Percentiles rank a stretch among this genome's conserved stretches.
Conservation (phyloP, 2,113 vertebrate genomes). For the Microtus oregoni region DNA sequence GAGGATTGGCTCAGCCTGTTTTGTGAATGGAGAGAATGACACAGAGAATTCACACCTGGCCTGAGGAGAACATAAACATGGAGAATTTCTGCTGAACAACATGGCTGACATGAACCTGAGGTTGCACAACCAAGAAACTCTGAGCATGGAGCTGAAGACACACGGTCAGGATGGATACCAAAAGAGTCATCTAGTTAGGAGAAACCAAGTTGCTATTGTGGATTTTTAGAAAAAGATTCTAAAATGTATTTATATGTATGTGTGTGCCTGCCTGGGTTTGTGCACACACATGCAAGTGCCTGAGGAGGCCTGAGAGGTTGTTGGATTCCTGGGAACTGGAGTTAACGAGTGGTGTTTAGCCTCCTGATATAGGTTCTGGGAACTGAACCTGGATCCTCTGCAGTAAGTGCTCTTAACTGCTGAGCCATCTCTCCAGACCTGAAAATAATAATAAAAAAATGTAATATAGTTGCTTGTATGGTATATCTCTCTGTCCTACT, state of each 20-base stretch:
- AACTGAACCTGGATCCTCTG: too few species aligned
- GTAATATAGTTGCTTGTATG: background rate
- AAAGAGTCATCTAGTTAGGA: background rate
- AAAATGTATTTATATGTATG: background rate
- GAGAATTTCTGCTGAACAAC: background rate
- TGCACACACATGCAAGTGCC: background rate
- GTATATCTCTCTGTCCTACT: background rate
- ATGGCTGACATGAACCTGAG: background rate
- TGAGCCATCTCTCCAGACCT: background rate
- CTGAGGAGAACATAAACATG: background rate
- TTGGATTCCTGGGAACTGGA: background rate
- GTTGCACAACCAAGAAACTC: background rate
- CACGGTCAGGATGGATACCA: too few species aligned
- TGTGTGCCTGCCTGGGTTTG: background rate
- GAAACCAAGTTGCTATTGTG: background rate
- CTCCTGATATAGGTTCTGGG: background rate
- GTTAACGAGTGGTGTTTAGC: background rate
- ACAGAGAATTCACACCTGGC: conserved; percentile 8
- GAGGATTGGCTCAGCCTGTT: background rate
- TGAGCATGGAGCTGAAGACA: background rate
- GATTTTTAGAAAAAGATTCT: background rate
- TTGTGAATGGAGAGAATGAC: background rate
- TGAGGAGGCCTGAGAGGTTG: background rate
- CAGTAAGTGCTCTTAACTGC: background rate
- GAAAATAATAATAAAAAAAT: background rate